Conservation (phyloP, 2,888 invertebrate species). For the Cryptus viduatorius region DNA sequence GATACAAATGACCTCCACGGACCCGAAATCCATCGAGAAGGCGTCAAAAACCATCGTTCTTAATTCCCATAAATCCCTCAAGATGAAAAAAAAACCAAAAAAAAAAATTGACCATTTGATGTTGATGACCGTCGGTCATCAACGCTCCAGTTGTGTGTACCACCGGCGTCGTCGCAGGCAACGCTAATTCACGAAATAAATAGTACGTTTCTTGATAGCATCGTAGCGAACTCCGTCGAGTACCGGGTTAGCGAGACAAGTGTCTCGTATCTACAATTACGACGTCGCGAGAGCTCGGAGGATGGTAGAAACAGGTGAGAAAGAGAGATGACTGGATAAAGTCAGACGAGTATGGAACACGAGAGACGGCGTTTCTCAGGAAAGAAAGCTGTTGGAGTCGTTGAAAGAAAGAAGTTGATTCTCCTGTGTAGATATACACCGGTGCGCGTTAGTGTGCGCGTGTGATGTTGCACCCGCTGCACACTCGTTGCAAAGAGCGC, state of each 20-base stretch:
- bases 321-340: slow-evolving; percentile 67
- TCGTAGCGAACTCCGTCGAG: slow-evolving; percentile 42
- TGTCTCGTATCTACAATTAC: slow-evolving; percentile 13
- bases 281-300: slow-evolving; percentile 3
- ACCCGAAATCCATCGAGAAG: not conserved
- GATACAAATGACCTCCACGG: not conserved
- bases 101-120: not conserved
- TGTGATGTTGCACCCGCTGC: slow-evolving; percentile 42
- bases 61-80: not conserved
- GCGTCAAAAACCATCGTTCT: not conserved
- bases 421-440: slow-evolving; percentile 60
- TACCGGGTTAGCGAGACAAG: slow-evolving; percentile 39
- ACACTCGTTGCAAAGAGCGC: slow-evolving; percentile 30
- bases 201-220: slow-evolving; percentile 11
- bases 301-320: slow-evolving; percentile 28
- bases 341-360: slow-evolving; percentile 63
- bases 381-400: slow-evolving; percentile 80
- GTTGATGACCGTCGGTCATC: no score
- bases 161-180: not conserved
- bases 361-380: slow-evolving; percentile 77
- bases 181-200: slow-evolving; percentile 35
- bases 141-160: no score
- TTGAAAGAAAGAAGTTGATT: slow-evolving; percentile 79
- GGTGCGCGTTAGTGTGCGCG: slow-evolving; percentile 2
- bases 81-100: not conserved